Evolutionary conservation across 2,797 vertebrate species (phyloP).

Genomic region (Threskiornis aethiopicus): DNA sequence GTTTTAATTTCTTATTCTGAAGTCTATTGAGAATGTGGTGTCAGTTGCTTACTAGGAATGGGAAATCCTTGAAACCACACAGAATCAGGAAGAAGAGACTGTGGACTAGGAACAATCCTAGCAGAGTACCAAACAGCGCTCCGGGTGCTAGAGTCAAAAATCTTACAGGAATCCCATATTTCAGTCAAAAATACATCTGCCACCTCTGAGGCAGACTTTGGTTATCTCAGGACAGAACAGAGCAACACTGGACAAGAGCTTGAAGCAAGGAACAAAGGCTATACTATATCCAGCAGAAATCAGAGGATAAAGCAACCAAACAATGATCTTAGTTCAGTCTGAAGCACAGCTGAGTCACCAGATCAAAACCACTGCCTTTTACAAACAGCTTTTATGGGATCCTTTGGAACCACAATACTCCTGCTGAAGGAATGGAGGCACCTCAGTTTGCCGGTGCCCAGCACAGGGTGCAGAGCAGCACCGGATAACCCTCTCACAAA

Average conservation of each 20-base stretch:
- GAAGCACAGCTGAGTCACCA: background rate
- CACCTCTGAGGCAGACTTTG: background rate
- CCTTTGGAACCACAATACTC: background rate
- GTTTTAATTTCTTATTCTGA: constrained; percentile 7
- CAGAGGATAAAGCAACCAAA: background rate
- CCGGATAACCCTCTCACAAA: background rate
- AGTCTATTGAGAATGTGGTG: background rate
- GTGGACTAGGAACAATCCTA: background rate
- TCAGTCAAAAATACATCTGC: background rate
- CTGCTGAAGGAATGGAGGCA: background rate
- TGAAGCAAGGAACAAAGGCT: background rate
- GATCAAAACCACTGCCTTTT: background rate
- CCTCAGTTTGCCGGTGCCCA: background rate
- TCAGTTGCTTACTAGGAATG: background rate
- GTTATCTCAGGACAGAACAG: background rate
- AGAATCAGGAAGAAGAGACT: background rate
- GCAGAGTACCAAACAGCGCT: background rate
- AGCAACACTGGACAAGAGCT: background rate
- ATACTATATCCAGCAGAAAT: background rate
- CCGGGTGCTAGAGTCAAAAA: background rate
- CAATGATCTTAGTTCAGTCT: background rate
- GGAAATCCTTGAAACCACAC: background rate
- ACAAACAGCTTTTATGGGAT: background rate
- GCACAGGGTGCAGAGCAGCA: background rate
- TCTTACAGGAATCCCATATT: background rate